Evolutionary conservation across 2,113 vertebrate genomes (phyloP).

Genomic region (Camelus bactrianus): DNA sequence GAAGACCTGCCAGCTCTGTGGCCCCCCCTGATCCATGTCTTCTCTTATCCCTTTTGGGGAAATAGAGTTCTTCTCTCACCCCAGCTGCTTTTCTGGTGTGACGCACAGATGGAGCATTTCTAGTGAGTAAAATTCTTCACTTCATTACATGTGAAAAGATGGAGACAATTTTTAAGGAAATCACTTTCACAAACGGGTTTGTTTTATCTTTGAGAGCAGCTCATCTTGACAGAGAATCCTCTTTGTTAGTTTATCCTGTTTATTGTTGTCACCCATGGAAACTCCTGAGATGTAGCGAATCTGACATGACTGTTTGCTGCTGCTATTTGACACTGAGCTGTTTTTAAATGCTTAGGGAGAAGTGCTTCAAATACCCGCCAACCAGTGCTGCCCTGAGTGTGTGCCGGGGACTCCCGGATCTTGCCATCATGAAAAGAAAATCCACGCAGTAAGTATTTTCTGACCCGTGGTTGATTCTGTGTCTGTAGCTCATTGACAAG

Average conservation of each 20-base stretch:
- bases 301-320: neutral
- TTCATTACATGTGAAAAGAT: constrained; percentile 53
- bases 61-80: neutral
- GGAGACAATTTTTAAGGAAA: constrained; percentile 28
- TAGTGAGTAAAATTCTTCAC: neutral
- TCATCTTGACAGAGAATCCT: constrained; percentile 28
- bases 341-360: constrained; percentile 89
- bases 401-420: constrained; percentile 83
- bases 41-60: neutral
- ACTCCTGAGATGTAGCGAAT: neutral
- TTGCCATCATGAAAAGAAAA: constrained; percentile 90
- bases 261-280: neutral
- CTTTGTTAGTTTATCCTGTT: constrained; percentile 32
- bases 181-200: neutral
- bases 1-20: neutral
- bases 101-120: neutral
- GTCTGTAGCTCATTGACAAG: neutral
- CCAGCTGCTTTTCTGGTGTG: neutral
- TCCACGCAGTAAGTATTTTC: constrained; percentile 89
- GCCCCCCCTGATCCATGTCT: no score
- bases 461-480: accelerated
- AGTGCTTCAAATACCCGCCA: constrained; percentile 90
- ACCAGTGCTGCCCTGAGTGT: constrained; percentile 94
- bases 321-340: constrained; percentile 27
- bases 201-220: constrained; percentile 26